Conservation (phyloP, 2,888 invertebrate species). For the Cancer borealis region DNA sequence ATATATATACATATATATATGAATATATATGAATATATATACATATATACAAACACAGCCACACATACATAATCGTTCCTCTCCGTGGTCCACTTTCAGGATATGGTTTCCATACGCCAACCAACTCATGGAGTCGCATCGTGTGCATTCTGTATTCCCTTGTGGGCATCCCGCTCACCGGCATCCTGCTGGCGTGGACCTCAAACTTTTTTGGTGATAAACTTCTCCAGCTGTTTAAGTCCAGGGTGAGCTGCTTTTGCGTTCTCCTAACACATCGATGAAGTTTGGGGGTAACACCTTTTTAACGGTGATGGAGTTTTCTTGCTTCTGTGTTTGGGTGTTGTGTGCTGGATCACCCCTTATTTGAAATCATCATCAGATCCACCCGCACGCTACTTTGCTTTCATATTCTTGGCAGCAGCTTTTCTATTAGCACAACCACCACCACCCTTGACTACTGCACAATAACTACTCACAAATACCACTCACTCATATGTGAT, state of each 20-base stretch:
- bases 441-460: not conserved
- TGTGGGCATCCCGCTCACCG: conserved; percentile 75
- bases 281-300: no score
- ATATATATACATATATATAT: no score
- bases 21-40: no score
- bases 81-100: conserved; percentile 54
- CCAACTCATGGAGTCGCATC: conserved; percentile 46
- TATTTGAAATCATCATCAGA: not conserved
- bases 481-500: not conserved
- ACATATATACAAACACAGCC: not conserved
- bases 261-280: no score
- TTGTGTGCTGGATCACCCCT: no score
- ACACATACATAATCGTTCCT: not conserved
- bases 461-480: not conserved
- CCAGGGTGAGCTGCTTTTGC: conserved; percentile 57
- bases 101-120: conserved; percentile 70
- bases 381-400: not conserved
- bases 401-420: not conserved
- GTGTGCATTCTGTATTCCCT: conserved; percentile 75
- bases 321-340: no score
- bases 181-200: conserved; percentile 74
- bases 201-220: conserved; percentile 75
- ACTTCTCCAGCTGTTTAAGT: conserved; percentile 71
- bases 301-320: no score
- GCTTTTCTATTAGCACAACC: no score